Base-by-base conservation (phyloP, 2,797 vertebrate species). In the Pseudochirops corinnae region DNA sequence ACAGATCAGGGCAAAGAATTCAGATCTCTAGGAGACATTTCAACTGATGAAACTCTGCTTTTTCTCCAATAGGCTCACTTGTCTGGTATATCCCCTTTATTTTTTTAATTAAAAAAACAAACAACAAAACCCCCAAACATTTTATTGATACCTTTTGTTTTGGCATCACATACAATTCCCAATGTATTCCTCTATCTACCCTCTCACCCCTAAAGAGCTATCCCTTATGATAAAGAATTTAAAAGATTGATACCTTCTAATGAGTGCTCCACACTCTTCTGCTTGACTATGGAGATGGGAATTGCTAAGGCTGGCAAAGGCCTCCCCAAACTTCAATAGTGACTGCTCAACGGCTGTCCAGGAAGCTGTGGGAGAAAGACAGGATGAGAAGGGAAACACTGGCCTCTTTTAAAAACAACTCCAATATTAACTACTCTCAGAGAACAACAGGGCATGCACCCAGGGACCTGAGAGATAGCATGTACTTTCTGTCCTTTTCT, bases 221-320 rank as follows among this genome's bases (percentile, higher is more conserved):
- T 26, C 31, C 39, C 21, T 82, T 82, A 46, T 82, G n/a, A 46
- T 46, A 46, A 46, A 82, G 7, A 46, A 26, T 3, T 74, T n/a
- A 50, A 90, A 55, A 29, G 21, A 87, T 29, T 10, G 31, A 11
- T 97, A 99, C 99, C 99, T 99, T 98, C 99, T 99, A 91, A 99
- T 99, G 92, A 99, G 98, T 2, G 98, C 98, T 98, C 99, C 93
- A 13, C 99, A 99, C 96, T 99, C 98, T 24, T 99, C 99, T 7
- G 99, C 98, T 97, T 99, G 99, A 97, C 98, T 99, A 96, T 98
- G 99, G 97, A 99, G 98, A 0, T 98, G 97, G 95, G 98, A 98
- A 98, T 98, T 99, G 92, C 98, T 98, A 56, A 99, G 98, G 92
- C 97, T 98, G 98, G 98, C 55, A 58, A 7, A 0, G 0, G n/a